Conservation (phyloP, 2,113 vertebrate genomes). For the Nesogale talazaci region DNA sequence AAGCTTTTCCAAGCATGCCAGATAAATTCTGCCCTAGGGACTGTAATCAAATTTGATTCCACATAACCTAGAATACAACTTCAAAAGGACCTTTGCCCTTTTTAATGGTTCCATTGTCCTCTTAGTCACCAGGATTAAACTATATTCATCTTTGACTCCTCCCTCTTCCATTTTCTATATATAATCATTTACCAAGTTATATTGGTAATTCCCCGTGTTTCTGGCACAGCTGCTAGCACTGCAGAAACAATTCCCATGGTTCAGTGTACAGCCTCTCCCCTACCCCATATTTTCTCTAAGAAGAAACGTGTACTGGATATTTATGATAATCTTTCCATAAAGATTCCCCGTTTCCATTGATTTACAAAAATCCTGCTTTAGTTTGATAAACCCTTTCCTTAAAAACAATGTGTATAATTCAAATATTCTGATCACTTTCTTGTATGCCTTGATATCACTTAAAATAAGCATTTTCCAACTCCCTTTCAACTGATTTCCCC, state of each 20-base stretch:
- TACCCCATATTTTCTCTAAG: constrained; percentile 8
- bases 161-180: constrained; percentile 39
- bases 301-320: not conserved
- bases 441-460: not conserved
- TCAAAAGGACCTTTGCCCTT: constrained; percentile 73
- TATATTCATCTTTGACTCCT: constrained; percentile 57
- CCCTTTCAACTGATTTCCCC: not conserved
- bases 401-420: constrained; percentile 9
- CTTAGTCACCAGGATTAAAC: constrained; percentile 58
- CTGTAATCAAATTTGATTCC: not conserved
- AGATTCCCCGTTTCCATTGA: constrained; percentile 6
- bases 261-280: not conserved
- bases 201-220: constrained; percentile 40
- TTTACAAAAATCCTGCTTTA: constrained; percentile 9
- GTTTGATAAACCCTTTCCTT: constrained; percentile 28
- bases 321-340: constrained; percentile 7
- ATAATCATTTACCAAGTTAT: constrained; percentile 78
- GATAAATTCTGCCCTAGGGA: constrained; percentile 45
- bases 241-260: constrained; percentile 36
- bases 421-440: not conserved
- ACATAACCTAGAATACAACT: constrained; percentile 21
- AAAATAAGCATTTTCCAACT: constrained; percentile 36
- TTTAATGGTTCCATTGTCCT: constrained; percentile 67
- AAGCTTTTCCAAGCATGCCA: not conserved
- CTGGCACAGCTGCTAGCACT: constrained; percentile 18